Base-by-base conservation (phyloP, 2,888 invertebrate species). In the Volucella inanis region DNA sequence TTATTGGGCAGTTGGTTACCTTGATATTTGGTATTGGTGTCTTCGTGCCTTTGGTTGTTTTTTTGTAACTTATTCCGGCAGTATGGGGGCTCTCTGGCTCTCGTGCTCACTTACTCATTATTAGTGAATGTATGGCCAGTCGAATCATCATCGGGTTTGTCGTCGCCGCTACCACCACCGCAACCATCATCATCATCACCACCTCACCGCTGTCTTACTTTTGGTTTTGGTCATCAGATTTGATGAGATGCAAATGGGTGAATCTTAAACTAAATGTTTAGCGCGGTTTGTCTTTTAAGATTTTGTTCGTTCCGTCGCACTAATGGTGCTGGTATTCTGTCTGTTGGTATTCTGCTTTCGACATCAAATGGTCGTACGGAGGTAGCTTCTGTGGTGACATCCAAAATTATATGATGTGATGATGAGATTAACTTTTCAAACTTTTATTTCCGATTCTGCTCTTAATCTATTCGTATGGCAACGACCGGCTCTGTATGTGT, bases 361-460 rank as follows among this genome's bases (percentile, higher is more conserved):
- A 75, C 75, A 80, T 85, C 81, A 81, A 85, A 76, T 72, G 80
- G 52, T 85, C 80, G 76, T 81, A 76, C 67, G 39, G 74, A 74
- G 86, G 88, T 88, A 88, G 88, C 88, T 79, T 82, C 88, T 90
- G 90, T 91, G 88, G 90, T 91, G 90, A 91, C 90, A 90, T 88
- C 85, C 87, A 88, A 89, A 91, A 90, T 90, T 91, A 90, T 90
- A 91, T 90, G 90, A 91, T 90, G 90, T 90, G 91, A 90, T 90
- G 90, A 91, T 90, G 90, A 90, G 90, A 90, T 90, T 90, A 90
- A 90, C 89, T 90, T 89, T 90, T 89, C 88, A 87, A 89, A 77
- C 89, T 89, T 89, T 88, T 90, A 89, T 89, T 90, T 89, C 90
- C 87, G 78, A 84, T 84, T 87, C 72, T 76, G 71, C 55, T 76